Evolutionary conservation across 2,888 invertebrate species (phyloP), one percentile per base, ranked within the genome.

Genomic region (Allacma fusca): DNA sequence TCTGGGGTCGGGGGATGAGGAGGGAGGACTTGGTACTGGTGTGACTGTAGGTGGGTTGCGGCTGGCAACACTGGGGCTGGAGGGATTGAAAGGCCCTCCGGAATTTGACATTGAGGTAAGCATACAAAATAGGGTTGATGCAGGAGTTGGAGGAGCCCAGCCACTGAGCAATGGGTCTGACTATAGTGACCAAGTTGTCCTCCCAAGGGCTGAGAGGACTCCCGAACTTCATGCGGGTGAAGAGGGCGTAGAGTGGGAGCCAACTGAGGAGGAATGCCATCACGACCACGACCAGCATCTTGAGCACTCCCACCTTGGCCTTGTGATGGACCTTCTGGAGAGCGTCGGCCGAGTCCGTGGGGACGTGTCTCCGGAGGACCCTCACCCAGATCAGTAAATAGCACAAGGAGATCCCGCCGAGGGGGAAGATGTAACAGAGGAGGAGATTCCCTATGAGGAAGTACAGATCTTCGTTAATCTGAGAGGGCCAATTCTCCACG

Each of bases 271-370:
- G 95, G 87, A 97, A 97, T n/a, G 96, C 88, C 76, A 97, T 93
- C 24, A 97, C 71, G 44, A 97, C 96, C 23, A 93, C 94, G 0
- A 96, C 92, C 79, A 97, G 89, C 97, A 97, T 97, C 88, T 96
- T 96, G 26, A 96, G 93, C 64, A 96, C 96, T 0, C 78, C 78
- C 44, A 96, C 93, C 89, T 96, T 96, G 64, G 95, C 96, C 87
- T 95, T 95, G 85, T 96, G 95, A 86, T 95, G 95, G 92, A 96
- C 94, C 82, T 93, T 90, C 86, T 95, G 94, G 92, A 95, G 94
- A 86, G 94, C 94, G 4, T 93, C 94, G 85, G 95, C 95, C 19
- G 95, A 93, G 86, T 96, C 95, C 0, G 94, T 94, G 0, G 96
- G 96, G 82, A 96, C 96, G 81, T 94, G 90, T 50, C 97, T 89